Conservation (phyloP, 2,888 invertebrate genomes). For the Bombylius major region DNA sequence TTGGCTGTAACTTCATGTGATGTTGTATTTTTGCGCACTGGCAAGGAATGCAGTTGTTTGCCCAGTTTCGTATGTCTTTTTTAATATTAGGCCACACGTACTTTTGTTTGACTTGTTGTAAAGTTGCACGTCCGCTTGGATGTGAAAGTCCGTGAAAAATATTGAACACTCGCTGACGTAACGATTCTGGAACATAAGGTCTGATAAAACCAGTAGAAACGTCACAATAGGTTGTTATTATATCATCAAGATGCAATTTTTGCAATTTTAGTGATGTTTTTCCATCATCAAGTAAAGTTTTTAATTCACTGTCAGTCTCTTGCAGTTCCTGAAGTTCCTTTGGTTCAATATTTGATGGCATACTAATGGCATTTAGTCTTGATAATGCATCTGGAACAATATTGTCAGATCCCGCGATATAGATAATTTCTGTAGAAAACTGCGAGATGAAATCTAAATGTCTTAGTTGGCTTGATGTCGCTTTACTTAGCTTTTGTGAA, state of each 20-base stretch:
- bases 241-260: not conserved
- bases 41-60: slow-evolving; percentile 2
- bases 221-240: not conserved
- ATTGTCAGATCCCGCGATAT: not conserved
- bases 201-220: not conserved
- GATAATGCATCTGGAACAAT: not conserved
- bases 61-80: not conserved
- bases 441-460: not conserved
- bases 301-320: not conserved
- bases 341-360: not conserved
- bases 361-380: not conserved
- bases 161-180: not conserved
- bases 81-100: slow-evolving; percentile 2
- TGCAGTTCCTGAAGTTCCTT: not conserved
- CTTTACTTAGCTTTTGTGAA: not conserved
- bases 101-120: not conserved
- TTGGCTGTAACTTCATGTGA: not conserved
- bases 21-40: slow-evolving; percentile 3
- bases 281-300: not conserved
- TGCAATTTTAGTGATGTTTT: not conserved
- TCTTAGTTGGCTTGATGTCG: not conserved
- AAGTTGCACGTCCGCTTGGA: not conserved
- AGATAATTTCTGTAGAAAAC: not conserved
- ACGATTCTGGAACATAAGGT: slow-evolving; percentile 1
- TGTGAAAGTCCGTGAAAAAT: not conserved